Base-by-base conservation (phyloP, 92 coral and sea anemone genomes). In the Zoanthus sansibaricus region DNA sequence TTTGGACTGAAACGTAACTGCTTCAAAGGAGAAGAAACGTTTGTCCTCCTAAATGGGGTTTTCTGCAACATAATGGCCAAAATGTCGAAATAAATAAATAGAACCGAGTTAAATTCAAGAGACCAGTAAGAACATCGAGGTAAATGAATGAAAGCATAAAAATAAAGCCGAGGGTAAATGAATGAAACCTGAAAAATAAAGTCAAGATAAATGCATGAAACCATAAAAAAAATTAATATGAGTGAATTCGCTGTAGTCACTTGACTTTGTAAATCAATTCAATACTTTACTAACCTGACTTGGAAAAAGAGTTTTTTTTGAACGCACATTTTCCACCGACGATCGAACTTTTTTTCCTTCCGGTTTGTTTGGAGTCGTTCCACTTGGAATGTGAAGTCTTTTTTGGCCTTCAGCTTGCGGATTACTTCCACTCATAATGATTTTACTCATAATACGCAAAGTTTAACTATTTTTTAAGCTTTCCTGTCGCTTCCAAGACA, bases 281-380 rank as follows among this genome's bases (percentile, higher is more conserved):
- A 56, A 14, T 56, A 56, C 64, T 66, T 66, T 18, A 66, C 71
- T 66, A 66, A 66, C 32, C 71, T 66, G 11, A 66, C 32, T 66
- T 66, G 71, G 33, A 66, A 66, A 66, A 25, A 66, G 71, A 18
- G 71, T 66, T 2, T 37, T 66, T 66, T 25, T 66, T 66, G 71
- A 66, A 18, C 32, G 71, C 33, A 25, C 32, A 66, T 11, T 12
- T 17, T 25, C 71, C 33, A 25, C 11, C 0, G 71, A 66, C 71
- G 30, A 30, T 18, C 83, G 64, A 32, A 68, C 52, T 59, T 82
- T 69, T 86, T 90, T 61, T 78, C 25, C 79, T 64, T 55, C 75
- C 46, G 87, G 86, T 82, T 90, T 90, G 66, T 76, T 52, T 20
- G 89, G 92, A 33, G 92, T 89, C 45, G 42, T 86, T 70, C 90